phyloP scores from a whole-genome alignment of 1,140 invertebrate species.

The Colletes gigas region DNA sequence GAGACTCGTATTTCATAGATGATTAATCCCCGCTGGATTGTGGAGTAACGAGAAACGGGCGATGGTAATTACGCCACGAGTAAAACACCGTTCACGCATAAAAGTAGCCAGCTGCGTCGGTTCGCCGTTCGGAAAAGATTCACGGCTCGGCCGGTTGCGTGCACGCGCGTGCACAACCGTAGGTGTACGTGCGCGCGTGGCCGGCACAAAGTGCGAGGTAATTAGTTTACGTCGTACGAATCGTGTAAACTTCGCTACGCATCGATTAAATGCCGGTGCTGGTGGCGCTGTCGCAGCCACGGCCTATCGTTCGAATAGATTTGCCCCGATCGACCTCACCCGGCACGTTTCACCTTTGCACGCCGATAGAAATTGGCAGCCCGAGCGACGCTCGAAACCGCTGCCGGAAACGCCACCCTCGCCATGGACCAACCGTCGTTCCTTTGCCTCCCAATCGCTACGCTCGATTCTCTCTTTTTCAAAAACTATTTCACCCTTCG shows the following conservation, averaged over 20 bases:
- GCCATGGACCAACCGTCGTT: no score
- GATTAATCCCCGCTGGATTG: slow-evolving; percentile 21
- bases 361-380: slow-evolving; percentile 58
- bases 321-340: slow-evolving; percentile 44
- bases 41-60: slow-evolving; percentile 59
- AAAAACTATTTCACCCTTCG: no score
- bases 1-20: slow-evolving; percentile 14
- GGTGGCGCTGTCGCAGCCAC: slow-evolving; percentile 36
- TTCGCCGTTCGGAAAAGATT: slow-evolving; percentile 43
- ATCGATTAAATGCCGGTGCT: slow-evolving; percentile 65
- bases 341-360: slow-evolving; percentile 53
- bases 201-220: slow-evolving; percentile 71
- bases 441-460: no score
- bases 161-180: not conserved
- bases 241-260: slow-evolving; percentile 64
- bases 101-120: slow-evolving; percentile 46
- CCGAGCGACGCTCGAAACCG: slow-evolving; percentile 32
- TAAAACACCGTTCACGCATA: slow-evolving; percentile 60
- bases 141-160: not conserved
- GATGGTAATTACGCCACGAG: slow-evolving; percentile 66
- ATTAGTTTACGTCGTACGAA: slow-evolving; percentile 75
- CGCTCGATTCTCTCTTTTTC: no score
- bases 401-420: no score
- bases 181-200: slow-evolving; percentile 19
- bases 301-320: slow-evolving; percentile 53